Conservation (phyloP, 2,888 invertebrate genomes). For the Siphlonurus alternatus region DNA sequence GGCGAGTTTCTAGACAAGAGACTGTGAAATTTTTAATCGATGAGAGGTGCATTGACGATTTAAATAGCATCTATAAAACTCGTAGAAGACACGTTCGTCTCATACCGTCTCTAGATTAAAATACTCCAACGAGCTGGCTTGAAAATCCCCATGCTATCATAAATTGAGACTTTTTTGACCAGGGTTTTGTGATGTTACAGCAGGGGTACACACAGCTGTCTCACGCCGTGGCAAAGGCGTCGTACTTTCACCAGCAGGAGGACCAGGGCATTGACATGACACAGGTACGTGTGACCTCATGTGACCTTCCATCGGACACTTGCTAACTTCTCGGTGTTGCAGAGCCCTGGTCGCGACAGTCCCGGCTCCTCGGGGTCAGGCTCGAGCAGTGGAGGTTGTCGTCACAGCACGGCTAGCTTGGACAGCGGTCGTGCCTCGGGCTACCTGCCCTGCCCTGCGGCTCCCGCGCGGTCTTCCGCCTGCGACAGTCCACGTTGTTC, state of each 20-base stretch:
- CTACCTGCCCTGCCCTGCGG: constrained; percentile 31
- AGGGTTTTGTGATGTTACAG: too few relatives aligned
- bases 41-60: too few relatives aligned
- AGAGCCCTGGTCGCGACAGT: constrained; percentile 86
- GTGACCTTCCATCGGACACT: not conserved
- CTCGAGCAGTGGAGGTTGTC: constrained; percentile 38
- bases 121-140: too few relatives aligned
- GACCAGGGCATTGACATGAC: constrained; percentile 81
- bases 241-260: constrained; percentile 69
- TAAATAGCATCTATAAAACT: too few relatives aligned
- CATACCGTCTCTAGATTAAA: too few relatives aligned
- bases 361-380: constrained; percentile 53
- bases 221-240: constrained; percentile 39
- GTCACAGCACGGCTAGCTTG: constrained; percentile 76
- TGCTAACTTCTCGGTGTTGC: constrained; percentile 14
- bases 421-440: constrained; percentile 86
- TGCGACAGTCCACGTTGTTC: constrained; percentile 46
- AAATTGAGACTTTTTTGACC: too few relatives aligned
- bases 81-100: too few relatives aligned
- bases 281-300: constrained; percentile 34
- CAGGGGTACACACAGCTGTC: constrained; percentile 16
- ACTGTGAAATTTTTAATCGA: too few relatives aligned
- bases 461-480: constrained; percentile 31
- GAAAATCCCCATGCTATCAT: too few relatives aligned
- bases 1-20: too few relatives aligned